Base-by-base conservation (phyloP, 2,113 vertebrate species). In the Oreochromis spilurus region DNA sequence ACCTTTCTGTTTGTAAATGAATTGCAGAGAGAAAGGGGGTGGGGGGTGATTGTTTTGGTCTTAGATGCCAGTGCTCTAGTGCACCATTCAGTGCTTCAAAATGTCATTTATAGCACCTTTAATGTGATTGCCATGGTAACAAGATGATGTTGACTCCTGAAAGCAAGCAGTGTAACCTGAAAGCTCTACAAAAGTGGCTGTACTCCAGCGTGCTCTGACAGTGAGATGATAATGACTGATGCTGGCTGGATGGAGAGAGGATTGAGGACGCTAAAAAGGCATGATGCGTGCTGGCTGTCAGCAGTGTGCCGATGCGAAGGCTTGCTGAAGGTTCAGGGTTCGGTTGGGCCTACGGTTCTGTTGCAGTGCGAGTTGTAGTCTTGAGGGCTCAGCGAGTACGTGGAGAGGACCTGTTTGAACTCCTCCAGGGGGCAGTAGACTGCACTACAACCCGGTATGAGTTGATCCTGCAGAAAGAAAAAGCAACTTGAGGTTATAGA, bases 391-490 rank as follows among this genome's bases (percentile, higher is more conserved):
- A 98, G 13, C 0, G 95, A 82, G 38, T 97, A 97, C 4, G 82
- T 58, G 0, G 97, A 96, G 79, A 99, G 24, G 50, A 92, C 91
- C 53, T 95, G 79, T 85, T 98, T 95, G 94, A 99, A 99, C 85
- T 98, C 96, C 78, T 97, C 82, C 29, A 99, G 96, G 1, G 98
- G 97, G 91, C 98, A 99, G 92, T 98, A 96, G 79, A 95, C 94
- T 43, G 94, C 94, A 78, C 96, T 97, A 65, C 98, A 99, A 55
- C 98, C 98, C 78, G 93, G 96, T 2, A 98, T 95, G 67, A 97
- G 95, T 87, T 97, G 97, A 81, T 98, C 98, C 98, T 99, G 88
- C 5, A 84, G 5, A 80, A 9, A 90, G 80, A 95, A 34, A 50
- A 79, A 57, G 11, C 2, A 81, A 81, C 1, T 10, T 34, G 5